Conservation (phyloP, 2,888 invertebrate species). For the Sinodicranocentrus sp. region DNA sequence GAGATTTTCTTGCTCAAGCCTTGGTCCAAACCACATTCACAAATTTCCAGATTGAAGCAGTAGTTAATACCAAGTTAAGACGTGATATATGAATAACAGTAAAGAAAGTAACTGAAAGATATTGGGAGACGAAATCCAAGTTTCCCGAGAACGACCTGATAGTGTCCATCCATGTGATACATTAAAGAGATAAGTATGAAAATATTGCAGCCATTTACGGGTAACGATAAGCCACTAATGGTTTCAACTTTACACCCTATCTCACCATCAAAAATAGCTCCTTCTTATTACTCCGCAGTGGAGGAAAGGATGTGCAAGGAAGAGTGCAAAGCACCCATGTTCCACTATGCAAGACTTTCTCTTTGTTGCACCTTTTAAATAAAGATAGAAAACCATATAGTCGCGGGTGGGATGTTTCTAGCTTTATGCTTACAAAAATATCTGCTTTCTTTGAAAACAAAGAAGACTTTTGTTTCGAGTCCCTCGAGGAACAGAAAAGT, state of each 20-base stretch:
- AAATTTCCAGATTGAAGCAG: slow-evolving; percentile 24
- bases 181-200: slow-evolving; percentile 77
- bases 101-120: slow-evolving; percentile 11
- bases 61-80: slow-evolving; percentile 12
- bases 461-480: too few species aligned
- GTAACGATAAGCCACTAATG: slow-evolving; percentile 80
- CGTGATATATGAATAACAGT: slow-evolving; percentile 37
- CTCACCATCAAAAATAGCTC: slow-evolving; percentile 53
- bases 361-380: too few species aligned
- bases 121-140: slow-evolving; percentile 70
- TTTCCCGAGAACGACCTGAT: slow-evolving; percentile 73
- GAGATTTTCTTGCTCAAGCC: too few species aligned
- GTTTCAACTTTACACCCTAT: slow-evolving; percentile 82
- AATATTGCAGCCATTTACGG: slow-evolving; percentile 80
- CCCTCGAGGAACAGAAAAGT: too few species aligned
- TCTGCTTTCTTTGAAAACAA: too few species aligned
- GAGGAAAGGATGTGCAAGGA: background rate
- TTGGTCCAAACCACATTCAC: slow-evolving; percentile 7
- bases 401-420: too few species aligned
- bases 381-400: too few species aligned
- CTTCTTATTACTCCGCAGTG: background rate
- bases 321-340: too few species aligned
- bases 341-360: too few species aligned
- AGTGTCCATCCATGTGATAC: slow-evolving; percentile 71
- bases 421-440: too few species aligned